Percentiles rank a stretch among this genome's conserved stretches.
phyloP scores from a whole-genome alignment of 2,113 vertebrate species.

The Leucoraja erinaceus region DNA sequence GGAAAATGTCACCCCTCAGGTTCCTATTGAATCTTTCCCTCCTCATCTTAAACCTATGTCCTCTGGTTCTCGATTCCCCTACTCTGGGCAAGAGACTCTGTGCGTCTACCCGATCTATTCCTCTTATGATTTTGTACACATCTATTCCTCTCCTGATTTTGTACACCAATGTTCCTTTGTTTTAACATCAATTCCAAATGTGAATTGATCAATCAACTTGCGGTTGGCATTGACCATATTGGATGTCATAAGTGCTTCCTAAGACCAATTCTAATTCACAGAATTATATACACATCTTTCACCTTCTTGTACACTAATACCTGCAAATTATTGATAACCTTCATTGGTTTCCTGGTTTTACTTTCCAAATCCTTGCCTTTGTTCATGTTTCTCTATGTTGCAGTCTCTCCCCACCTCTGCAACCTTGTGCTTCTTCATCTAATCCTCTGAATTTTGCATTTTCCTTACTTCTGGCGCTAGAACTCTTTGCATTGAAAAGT shows the following conservation, averaged over 20 bases:
- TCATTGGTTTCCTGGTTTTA: background rate
- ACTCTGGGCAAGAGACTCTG: too few species aligned
- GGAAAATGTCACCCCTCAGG: too few species aligned
- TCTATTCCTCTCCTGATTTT: too few species aligned
- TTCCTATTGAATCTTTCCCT: too few species aligned
- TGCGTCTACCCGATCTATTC: too few species aligned
- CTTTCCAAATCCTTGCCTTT: background rate
- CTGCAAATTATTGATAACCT: background rate
- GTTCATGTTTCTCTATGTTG: too few species aligned
- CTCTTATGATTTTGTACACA: too few species aligned
- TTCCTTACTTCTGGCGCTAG: background rate
- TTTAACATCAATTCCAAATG: background rate
- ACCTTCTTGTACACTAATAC: background rate
- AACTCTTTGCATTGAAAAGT: background rate
- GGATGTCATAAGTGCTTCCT: background rate
- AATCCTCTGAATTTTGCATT: background rate
- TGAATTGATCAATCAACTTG: background rate
- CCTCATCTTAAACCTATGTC: too few species aligned
- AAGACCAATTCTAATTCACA: background rate
- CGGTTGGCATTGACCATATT: background rate
- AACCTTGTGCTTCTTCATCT: background rate
- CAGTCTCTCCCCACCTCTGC: background rate
- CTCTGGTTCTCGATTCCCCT: too few species aligned
- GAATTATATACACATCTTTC: background rate
- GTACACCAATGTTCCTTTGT: too few species aligned